Evolutionary conservation across 2,888 invertebrate genomes (phyloP).

Genomic region (Quadriops clusia): DNA sequence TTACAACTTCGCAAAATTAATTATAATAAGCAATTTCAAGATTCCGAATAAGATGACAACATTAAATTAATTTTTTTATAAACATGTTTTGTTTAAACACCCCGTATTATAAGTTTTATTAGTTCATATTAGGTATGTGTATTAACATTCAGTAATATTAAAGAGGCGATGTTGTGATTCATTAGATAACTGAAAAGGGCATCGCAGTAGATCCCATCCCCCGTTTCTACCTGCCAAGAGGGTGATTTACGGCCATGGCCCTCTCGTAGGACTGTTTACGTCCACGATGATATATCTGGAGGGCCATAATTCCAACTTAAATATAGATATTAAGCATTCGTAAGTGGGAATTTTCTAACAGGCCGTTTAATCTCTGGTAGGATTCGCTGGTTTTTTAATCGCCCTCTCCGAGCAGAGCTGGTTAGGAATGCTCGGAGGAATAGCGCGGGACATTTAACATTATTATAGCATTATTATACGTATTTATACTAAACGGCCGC

Average conservation of each 20-base stretch:
- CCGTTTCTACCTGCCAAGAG: conserved; percentile 19
- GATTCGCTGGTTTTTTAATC: conserved; percentile 15
- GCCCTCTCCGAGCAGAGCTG: conserved; percentile 10
- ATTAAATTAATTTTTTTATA: no score
- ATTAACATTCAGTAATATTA: no score
- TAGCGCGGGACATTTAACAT: conserved; percentile 17
- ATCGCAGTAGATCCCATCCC: no score
- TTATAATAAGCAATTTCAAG: no score
- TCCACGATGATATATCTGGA: conserved; percentile 20
- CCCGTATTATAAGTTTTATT: no score
- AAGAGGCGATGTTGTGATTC: no score
- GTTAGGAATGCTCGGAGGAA: conserved; percentile 16
- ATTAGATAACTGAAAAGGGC: no score
- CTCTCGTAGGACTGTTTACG: conserved; percentile 19
- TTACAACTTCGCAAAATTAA: no score
- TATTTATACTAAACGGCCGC: conserved; percentile 17
- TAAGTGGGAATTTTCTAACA: conserved; percentile 21
- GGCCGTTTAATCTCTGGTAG: conserved; percentile 16
- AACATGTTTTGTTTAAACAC: no score
- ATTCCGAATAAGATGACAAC: no score
- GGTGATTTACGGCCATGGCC: conserved; percentile 22
- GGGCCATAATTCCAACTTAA: conserved; percentile 22
- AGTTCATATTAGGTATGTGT: no score
- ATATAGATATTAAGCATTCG: conserved; percentile 23
- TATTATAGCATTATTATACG: conserved; percentile 17